Conservation (phyloP, 2,888 invertebrate species). For the Sphaerophoria taeniata region DNA sequence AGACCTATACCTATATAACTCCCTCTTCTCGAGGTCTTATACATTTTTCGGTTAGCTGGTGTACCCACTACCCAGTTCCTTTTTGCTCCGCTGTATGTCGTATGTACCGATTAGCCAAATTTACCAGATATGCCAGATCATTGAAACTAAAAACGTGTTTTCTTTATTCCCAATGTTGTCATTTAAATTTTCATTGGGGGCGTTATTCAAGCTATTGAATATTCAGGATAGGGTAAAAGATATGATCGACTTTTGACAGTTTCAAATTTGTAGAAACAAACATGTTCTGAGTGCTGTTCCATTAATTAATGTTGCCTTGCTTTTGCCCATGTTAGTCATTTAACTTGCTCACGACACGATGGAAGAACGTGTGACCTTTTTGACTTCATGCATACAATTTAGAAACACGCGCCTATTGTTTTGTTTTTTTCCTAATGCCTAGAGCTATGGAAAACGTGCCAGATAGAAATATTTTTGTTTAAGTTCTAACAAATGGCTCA, state of each 20-base stretch:
- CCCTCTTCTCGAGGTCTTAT: not conserved
- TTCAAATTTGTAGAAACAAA: constrained; percentile 53
- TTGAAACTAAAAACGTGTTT: constrained; percentile 56
- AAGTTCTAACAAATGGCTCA: not conserved
- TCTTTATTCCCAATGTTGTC: constrained; percentile 59
- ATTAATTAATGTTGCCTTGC: constrained; percentile 31
- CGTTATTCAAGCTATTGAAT: not conserved
- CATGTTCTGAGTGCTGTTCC: constrained; percentile 24
- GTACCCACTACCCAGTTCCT: not conserved
- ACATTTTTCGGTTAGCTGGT: constrained; percentile 36
- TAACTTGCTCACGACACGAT: not conserved
- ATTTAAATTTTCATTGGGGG: constrained; percentile 46
- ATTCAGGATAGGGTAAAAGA: constrained; percentile 23
- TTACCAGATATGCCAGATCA: constrained; percentile 70
- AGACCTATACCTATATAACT: constrained; percentile 31
- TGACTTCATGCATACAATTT: constrained; percentile 2
- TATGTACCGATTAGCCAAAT: constrained; percentile 72
- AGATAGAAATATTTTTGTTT: constrained; percentile 40
- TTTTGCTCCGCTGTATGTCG: constrained; percentile 33
- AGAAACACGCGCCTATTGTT: constrained; percentile 59
- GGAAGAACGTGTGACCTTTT: constrained; percentile 31
- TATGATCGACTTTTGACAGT: constrained; percentile 53
- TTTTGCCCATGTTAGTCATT: constrained; percentile 8
- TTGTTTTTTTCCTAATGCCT: not conserved
- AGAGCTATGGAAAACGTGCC: constrained; percentile 31